A percentile compares a stretch with the other conserved stretches of the same genome.
These are phyloP conservation scores for Romanogobio albipinnatus DNA, from an alignment of 2,113 vertebrate species.

Conservation along the genomic window DNA sequence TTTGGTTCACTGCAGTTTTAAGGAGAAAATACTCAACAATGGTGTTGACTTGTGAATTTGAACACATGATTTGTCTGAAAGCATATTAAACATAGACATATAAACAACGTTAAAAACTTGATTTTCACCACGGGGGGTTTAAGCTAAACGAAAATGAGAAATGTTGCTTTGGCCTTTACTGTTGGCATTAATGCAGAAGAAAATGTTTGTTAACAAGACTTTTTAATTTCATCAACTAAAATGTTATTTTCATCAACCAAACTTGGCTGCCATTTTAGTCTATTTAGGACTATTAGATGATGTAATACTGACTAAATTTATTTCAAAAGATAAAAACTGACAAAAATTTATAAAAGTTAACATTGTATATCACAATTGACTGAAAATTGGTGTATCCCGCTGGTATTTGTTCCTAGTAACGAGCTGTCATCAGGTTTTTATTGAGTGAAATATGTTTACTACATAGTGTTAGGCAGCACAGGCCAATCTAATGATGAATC, in stretches of 20 bases:
- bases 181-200: no score
- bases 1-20: no score
- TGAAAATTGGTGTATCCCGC: not conserved
- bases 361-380: not conserved
- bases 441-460: constrained; percentile 13
- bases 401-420: not conserved
- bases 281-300: not conserved
- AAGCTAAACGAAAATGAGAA: no score
- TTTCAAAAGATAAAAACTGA: not conserved
- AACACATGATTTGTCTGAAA: no score
- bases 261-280: not conserved
- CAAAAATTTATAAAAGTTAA: not conserved
- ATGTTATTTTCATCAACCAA: not conserved
- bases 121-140: no score
- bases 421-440: not conserved
- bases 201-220: no score
- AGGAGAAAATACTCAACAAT: no score
- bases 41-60: no score
- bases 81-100: no score
- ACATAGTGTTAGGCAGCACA: not conserved
- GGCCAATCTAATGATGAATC: not conserved
- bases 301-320: not conserved
- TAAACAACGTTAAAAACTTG: no score
- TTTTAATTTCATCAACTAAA: not conserved
- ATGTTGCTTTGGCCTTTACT: no score